Base-by-base conservation (phyloP, 2,888 invertebrate genomes). In the Nezara viridula region DNA sequence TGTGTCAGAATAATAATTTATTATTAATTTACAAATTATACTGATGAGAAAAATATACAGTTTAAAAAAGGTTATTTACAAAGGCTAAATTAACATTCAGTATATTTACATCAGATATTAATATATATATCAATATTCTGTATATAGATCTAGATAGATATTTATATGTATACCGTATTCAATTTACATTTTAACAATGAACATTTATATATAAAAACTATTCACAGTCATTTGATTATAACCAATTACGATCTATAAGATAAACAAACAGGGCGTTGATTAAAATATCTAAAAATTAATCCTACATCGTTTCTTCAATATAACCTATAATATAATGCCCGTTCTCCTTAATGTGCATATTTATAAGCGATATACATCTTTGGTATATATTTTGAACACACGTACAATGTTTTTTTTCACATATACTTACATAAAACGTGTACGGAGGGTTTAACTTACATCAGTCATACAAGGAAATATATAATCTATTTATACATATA, bases 141-240 rank as follows among this genome's bases (percentile, higher is more conserved):
- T 89, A 49, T 73, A 73, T 50, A 86, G 86, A 86, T 86, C 85
- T 89, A 90, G 40, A 88, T 89, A 90, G 89, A 77, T 81, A 66
- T 81, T 89, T 86, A 85, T 49, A 47, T 86, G 77, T 50, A 86
- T 77, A 85, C 87, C 88, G 52, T 89, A 86, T 86, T 50, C 52
- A 88, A 89, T 89, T 86, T 85, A 90, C 81, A 89, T 89, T 89
- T 90, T 86, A 90, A 90, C 90, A 90, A 90, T 90, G 86, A 90
- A 90, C 90, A 88, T 89, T 47, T 86, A 89, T 86, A 87, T 90
- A 89, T 90, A 90, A 90, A 90, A 90, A 90, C 90, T 90, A 90
- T 90, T 90, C 90, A 90, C 90, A 90, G 90, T 90, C 90, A 89
- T 89, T 90, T 90, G 88, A 89, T 89, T 77, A 88, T 90, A 90